Evolutionary conservation across 2,888 invertebrate genomes (phyloP).

Genomic region (Leucophenga maculata): DNA sequence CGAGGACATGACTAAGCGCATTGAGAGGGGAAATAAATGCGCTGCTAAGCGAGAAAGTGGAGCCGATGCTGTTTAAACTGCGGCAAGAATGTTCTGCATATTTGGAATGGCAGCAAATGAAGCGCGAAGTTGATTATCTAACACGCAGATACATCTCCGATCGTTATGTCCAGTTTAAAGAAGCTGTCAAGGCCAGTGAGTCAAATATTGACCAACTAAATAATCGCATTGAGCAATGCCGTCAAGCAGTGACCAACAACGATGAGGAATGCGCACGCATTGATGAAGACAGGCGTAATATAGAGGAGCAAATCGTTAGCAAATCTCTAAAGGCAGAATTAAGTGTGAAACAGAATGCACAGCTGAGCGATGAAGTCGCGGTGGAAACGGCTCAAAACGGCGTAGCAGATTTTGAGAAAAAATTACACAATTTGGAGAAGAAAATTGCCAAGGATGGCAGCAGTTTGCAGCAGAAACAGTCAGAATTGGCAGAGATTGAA

Average conservation of each 20-base stretch:
- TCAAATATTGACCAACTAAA: slow-evolving; percentile 75
- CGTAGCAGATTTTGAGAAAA: slow-evolving; percentile 79
- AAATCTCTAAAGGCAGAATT: slow-evolving; percentile 78
- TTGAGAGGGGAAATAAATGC: slow-evolving; percentile 90
- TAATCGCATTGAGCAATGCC: slow-evolving; percentile 76
- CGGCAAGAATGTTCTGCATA: slow-evolving; percentile 88
- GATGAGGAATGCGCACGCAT: slow-evolving; percentile 74
- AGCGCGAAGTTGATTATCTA: slow-evolving; percentile 87
- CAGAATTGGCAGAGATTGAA: slow-evolving; percentile 76
- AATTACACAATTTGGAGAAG: slow-evolving; percentile 78
- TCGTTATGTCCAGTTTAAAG: slow-evolving; percentile 72
- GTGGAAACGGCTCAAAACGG: slow-evolving; percentile 79
- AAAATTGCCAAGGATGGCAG: slow-evolving; percentile 80
- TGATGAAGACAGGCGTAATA: slow-evolving; percentile 76
- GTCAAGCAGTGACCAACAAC: slow-evolving; percentile 74
- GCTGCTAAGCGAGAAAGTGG: slow-evolving; percentile 86
- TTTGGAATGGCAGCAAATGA: slow-evolving; percentile 88
- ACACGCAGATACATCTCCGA: slow-evolving; percentile 76
- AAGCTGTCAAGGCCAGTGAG: slow-evolving; percentile 74
- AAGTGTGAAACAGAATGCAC: slow-evolving; percentile 77
- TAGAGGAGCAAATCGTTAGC: slow-evolving; percentile 79
- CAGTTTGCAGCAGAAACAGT: slow-evolving; percentile 76
- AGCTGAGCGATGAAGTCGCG: slow-evolving; percentile 78
- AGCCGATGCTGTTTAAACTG: slow-evolving; percentile 88
- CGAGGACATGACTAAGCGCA: slow-evolving; percentile 86